Base-by-base conservation (phyloP, 2,113 vertebrate genomes). In the Triplophysa siluroides region DNA sequence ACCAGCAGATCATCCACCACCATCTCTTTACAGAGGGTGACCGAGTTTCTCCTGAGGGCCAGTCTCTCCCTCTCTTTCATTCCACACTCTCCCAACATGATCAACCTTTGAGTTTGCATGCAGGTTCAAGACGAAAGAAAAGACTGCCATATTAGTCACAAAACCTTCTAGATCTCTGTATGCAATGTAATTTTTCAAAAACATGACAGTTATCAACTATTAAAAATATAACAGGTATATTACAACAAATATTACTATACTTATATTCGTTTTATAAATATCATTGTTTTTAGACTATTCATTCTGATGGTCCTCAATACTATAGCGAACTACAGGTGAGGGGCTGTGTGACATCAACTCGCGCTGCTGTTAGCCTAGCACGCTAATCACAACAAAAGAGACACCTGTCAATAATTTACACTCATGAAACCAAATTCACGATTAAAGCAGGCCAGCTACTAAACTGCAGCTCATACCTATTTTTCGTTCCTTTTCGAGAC, bases 1-100 rank as follows among this genome's bases (percentile, higher is more conserved):
- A 94, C 62, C 77, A 94, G 84, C 62, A 90, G 75, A 81, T 91
- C 92, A 29, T 94, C 92, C 83, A 93, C 92, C 83, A 93, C 91
- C 86, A 94, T 85, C 19, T 94, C 83, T 77, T 84, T 91, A 78
- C 86, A 83, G 26, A 94, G 86, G 0, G 65, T 23, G 2, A 83
- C 80, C 0, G 89, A 90, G n/a, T 78, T 73, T 24, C 68, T 91
- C 82, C 26, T 73, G 1, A 94, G 86, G 58, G 90, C 77, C 58
- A 24, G 52, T 13, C 54, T 85, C 73, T 94, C 90, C 52, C 74
- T 85, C 14, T 90, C 71, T 72, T 81, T 64, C 93, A 93, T 93
- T 43, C 92, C 91, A 43, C 88, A 93, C 33, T 89, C 84, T 19
- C 82, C 85, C 83, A 90, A 50, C 92, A 93, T 93, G 0, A 70